phyloP scores from a whole-genome alignment of 1,140 invertebrate species.

The Magallana angulata region DNA sequence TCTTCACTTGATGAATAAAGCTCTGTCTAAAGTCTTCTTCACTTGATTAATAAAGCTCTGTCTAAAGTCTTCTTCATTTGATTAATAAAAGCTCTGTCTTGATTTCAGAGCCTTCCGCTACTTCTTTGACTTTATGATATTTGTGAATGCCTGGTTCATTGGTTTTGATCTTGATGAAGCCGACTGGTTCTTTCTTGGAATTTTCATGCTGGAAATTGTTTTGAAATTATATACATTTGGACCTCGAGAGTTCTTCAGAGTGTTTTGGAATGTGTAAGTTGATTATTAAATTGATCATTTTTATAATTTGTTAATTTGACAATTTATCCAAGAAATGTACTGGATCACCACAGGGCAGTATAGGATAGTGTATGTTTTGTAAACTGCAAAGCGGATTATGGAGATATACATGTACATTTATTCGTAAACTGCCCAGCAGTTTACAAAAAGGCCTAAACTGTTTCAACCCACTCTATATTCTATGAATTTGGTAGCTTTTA shows the following conservation, averaged over 20 bases:
- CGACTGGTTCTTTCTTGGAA: slow-evolving; percentile 81
- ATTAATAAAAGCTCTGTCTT: background rate
- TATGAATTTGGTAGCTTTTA: too few relatives aligned
- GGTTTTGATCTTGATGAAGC: slow-evolving; percentile 79
- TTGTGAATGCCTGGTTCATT: slow-evolving; percentile 82
- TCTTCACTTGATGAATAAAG: too few relatives aligned
- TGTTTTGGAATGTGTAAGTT: slow-evolving; percentile 82
- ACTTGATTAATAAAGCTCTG: too few relatives aligned
- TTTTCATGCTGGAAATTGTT: slow-evolving; percentile 81
- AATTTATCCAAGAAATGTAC: background rate
- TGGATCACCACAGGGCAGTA: background rate
- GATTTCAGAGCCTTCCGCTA: slow-evolving; percentile 79
- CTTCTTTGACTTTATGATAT: slow-evolving; percentile 81
- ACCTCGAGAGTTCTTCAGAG: slow-evolving; percentile 77
- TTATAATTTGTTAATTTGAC: too few relatives aligned
- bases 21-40: too few relatives aligned
- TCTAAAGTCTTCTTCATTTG: too few relatives aligned
- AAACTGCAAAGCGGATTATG: background rate
- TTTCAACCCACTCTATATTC: too few relatives aligned
- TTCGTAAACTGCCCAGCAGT: too few relatives aligned
- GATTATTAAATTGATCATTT: background rate
- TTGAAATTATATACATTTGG: slow-evolving; percentile 81
- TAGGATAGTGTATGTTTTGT: background rate
- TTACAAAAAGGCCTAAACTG: too few relatives aligned
- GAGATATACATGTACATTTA: too few relatives aligned